These are phyloP conservation scores for Numenius phaeopus DNA, from an alignment of 2,797 vertebrate genomes.

Conservation along the genomic window DNA sequence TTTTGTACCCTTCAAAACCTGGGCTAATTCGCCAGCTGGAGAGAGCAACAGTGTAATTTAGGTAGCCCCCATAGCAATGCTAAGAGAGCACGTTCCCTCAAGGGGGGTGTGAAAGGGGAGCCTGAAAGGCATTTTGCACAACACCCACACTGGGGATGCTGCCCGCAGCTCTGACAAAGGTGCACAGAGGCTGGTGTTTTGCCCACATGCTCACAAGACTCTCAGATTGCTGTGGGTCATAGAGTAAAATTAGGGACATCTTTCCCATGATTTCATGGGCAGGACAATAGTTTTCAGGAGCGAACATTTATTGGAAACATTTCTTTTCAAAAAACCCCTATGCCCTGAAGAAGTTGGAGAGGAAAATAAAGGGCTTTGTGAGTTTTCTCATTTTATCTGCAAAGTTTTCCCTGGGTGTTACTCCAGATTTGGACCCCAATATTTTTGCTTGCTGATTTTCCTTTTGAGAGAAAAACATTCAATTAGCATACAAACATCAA, in stretches of 20 bases:
- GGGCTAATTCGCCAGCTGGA: not conserved
- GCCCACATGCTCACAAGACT: not conserved
- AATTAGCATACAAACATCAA: not conserved
- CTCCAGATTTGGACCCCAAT: not conserved
- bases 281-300: not conserved
- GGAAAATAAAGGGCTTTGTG: not conserved
- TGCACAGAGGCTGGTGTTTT: not conserved
- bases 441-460: not conserved
- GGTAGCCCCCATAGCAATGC: not conserved
- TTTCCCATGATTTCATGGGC: not conserved
- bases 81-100: not conserved
- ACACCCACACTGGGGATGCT: fast-evolving
- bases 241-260: not conserved
- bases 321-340: fast-evolving
- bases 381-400: not conserved
- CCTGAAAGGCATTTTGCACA: not conserved
- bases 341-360: not conserved
- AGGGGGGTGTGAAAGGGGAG: not conserved
- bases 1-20: not conserved
- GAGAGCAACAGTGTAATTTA: not conserved
- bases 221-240: not conserved
- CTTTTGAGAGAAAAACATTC: not conserved
- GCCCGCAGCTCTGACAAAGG: not conserved
- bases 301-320: not conserved
- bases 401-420: not conserved